These are phyloP conservation scores for Acrocephalus kingi DNA, from an alignment of 2,113 vertebrate genomes.

Conservation along the genomic window DNA sequence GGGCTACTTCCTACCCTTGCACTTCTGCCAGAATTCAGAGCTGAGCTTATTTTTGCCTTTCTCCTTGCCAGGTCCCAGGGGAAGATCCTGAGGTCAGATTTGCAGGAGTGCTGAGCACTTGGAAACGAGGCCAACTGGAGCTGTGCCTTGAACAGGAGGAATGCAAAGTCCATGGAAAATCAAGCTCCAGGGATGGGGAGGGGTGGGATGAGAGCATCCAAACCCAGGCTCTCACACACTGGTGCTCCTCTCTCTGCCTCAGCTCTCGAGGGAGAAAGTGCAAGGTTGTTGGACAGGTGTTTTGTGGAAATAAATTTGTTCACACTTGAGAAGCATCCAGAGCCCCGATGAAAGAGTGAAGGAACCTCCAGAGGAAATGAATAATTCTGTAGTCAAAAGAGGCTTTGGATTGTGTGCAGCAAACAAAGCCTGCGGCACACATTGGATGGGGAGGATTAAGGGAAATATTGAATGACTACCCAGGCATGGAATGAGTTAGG, in stretches of 20 bases:
- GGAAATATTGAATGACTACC: conserved; percentile 31
- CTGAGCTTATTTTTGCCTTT: not conserved
- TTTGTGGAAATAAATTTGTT: not conserved
- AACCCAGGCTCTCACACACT: not conserved
- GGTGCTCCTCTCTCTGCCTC: not conserved
- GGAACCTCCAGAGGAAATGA: conserved; percentile 12
- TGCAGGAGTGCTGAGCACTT: not conserved
- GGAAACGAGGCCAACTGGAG: not conserved
- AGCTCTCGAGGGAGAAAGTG: not conserved
- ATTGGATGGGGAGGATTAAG: conserved; percentile 21
- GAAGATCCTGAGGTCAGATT: not conserved
- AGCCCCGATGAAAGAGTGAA: not conserved
- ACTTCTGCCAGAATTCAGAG: not conserved
- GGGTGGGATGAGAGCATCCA: not conserved
- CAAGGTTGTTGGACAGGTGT: not conserved
- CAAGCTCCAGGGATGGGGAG: not conserved
- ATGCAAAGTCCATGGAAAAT: conserved; percentile 12
- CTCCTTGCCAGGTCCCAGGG: not conserved
- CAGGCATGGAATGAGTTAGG: conserved; percentile 24
- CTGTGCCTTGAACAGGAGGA: not conserved
- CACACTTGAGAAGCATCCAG: not conserved
- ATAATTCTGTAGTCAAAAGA: conserved; percentile 10
- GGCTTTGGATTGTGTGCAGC: not conserved
- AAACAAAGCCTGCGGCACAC: conserved; percentile 13
- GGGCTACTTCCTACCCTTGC: not conserved